phyloP scores from a whole-genome alignment of 2,797 vertebrate genomes.

The Poeciliopsis turneri region DNA sequence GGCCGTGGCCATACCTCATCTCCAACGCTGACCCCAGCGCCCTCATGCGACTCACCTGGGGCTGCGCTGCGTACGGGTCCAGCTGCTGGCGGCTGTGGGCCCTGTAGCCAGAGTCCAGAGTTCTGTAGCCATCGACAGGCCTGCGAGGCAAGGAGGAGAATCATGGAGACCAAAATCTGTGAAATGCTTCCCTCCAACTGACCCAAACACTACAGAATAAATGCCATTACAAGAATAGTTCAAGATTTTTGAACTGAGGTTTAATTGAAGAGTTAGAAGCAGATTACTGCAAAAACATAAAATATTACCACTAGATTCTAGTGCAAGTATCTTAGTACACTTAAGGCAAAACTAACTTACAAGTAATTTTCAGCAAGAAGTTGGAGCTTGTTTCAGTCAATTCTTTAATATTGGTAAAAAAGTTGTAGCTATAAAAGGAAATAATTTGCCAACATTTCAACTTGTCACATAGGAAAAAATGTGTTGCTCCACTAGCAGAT shows the following conservation, averaged over 20 bases:
- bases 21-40: constrained; percentile 84
- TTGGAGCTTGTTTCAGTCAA: too few species aligned
- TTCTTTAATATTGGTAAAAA: too few species aligned
- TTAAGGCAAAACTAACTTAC: too few species aligned
- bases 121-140: constrained; percentile 82
- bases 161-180: neutral
- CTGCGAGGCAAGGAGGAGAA: constrained; percentile 38
- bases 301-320: too few species aligned
- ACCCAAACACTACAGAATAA: neutral
- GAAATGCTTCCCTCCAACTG: neutral
- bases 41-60: constrained; percentile 87
- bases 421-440: too few species aligned
- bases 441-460: too few species aligned
- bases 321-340: too few species aligned
- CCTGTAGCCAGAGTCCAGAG: constrained; percentile 87
- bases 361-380: too few species aligned
- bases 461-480: too few species aligned
- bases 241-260: neutral
- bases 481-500: too few species aligned
- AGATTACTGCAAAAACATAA: neutral
- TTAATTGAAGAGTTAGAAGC: neutral
- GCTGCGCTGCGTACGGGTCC: constrained; percentile 79
- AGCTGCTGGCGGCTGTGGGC: constrained; percentile 87
- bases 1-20: constrained; percentile 88
- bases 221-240: neutral